These are phyloP conservation scores for Elgaria multicarinata DNA, from an alignment of 2,113 vertebrate genomes.

Conservation along the genomic window DNA sequence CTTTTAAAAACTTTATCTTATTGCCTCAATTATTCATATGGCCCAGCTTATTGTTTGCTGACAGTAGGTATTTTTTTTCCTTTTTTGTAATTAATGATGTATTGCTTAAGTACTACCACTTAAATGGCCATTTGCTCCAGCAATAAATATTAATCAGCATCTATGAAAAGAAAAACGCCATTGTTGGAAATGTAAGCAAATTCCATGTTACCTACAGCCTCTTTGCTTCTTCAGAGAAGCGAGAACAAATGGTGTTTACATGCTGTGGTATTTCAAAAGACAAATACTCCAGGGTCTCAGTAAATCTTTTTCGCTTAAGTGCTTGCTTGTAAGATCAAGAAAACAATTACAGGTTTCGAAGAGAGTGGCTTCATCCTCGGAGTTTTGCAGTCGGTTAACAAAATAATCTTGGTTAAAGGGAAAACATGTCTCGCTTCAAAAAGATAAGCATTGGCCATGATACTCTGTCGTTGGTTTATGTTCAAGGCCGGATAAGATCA, in stretches of 20 bases:
- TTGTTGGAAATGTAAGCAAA: slow-evolving; percentile 57
- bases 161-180: slow-evolving; percentile 52
- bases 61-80: slow-evolving; percentile 36
- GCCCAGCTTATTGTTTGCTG: slow-evolving; percentile 15
- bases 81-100: slow-evolving; percentile 20
- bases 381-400: slow-evolving; percentile 39
- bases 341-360: slow-evolving; percentile 35
- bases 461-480: rapidly evolving
- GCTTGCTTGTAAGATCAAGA: slow-evolving; percentile 32
- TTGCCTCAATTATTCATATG: background rate
- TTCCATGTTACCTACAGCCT: slow-evolving; percentile 37
- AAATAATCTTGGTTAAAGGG: background rate
- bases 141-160: slow-evolving; percentile 53
- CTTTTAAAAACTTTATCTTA: background rate
- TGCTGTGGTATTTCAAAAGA: slow-evolving; percentile 30
- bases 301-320: slow-evolving; percentile 51
- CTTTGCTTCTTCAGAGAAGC: slow-evolving; percentile 47
- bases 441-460: background rate
- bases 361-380: slow-evolving; percentile 42
- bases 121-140: slow-evolving; percentile 42
- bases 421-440: background rate
- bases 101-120: slow-evolving; percentile 41
- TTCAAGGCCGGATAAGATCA: background rate
- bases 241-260: slow-evolving; percentile 48
- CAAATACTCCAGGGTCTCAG: slow-evolving; percentile 49